Conservation (phyloP, 37 sponge, comb jelly and placozoan species). For the Trichoplax adhaerens region DNA sequence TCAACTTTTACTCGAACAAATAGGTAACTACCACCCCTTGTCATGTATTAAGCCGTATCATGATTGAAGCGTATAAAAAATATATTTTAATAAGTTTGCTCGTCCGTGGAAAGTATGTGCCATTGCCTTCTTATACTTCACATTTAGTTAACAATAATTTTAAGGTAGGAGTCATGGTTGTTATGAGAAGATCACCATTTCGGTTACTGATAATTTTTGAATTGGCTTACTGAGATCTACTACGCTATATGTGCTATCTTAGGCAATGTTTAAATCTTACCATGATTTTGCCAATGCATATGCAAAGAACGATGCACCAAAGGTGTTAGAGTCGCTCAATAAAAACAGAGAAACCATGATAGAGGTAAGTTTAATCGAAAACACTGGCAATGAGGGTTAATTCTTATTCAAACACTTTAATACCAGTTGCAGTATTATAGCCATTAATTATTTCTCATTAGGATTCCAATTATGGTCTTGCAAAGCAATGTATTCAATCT, state of each 20-base stretch:
- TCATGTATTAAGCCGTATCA: constrained; percentile 70
- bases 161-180: constrained; percentile 14
- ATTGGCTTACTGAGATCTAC: neutral
- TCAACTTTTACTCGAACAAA: too few relatives aligned
- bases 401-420: too few relatives aligned
- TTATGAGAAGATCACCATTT: neutral
- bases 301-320: constrained; percentile 9
- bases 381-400: too few relatives aligned
- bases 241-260: neutral
- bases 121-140: constrained; percentile 39
- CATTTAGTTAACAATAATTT: constrained; percentile 37
- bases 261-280: constrained; percentile 62
- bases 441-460: constrained; percentile 2
- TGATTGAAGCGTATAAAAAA: constrained; percentile 92
- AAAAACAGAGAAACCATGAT: constrained; percentile 37
- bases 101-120: constrained; percentile 50
- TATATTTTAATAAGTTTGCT: constrained; percentile 65
- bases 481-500: constrained; percentile 29
- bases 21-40: constrained; percentile 69
- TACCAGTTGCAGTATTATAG: too few relatives aligned
- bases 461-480: constrained; percentile 66
- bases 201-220: neutral
- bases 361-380: constrained; percentile 26
- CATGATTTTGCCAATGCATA: constrained; percentile 38
- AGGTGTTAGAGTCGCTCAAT: constrained; percentile 16